Evolutionary conservation across 2,888 invertebrate genomes (phyloP), one percentile per base, ranked within the genome.

Genomic region (Caradrina clavipalpis): DNA sequence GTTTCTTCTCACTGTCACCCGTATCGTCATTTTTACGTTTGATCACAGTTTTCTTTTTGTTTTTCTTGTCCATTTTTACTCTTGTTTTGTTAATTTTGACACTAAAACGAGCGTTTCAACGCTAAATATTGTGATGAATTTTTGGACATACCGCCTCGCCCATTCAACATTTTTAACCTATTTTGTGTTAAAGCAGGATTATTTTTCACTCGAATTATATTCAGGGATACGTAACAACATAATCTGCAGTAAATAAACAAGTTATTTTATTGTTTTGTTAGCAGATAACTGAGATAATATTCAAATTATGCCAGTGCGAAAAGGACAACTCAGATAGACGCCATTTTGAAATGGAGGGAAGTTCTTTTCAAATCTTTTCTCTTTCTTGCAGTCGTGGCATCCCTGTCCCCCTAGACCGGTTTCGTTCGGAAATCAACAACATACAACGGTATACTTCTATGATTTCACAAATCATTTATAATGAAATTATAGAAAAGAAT

Each of bases 21-120:
- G 92, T 81, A 42, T 96, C 96, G 82, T 96, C 96, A 89, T 88
- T 92, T 92, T 96, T 96, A 59, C 96, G 90, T 89, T 96, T 96
- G 69, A 93, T 94, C 56, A 94, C 96, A 85, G 93, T 93, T 89
- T 94, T 96, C 90, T 96, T 96, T 85, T 95, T 95, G 79, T 84
- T 95, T 90, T 96, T 96, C 89, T 96, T 96, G 92, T 96, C 96
- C 96, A 96, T 96, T 91, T 94, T 95, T 88, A 84, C 85, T 88
- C 85, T 86, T 80, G 51, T 85, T 84, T 79, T 67, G 58, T 74
- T 74, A 69, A 60, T 61, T 78, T 69, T 67, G 64, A 77, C 59
- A 78, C 84, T 81, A 77, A 73, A 75, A 77, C 54, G 35, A 76
- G 68, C 81, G 81, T 69, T 70, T 77, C 78, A 81, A 83, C 76